phyloP scores from a whole-genome alignment of 2,113 vertebrate species.

The Etheostoma spectabile region DNA sequence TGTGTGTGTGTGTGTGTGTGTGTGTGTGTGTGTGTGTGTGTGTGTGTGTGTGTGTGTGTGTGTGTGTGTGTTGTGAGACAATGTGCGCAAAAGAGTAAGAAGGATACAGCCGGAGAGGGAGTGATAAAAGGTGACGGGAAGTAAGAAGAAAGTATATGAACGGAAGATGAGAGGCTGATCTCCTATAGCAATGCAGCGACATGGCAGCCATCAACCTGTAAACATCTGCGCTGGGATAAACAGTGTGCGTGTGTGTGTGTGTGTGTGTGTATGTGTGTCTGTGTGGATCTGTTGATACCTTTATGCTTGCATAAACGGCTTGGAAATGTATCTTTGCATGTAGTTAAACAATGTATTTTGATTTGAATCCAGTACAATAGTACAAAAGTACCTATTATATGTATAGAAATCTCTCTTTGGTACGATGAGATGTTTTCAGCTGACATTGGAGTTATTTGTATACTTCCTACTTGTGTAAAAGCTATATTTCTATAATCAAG shows the following conservation, averaged over 20 bases:
- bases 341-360: neutral
- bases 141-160: constrained; percentile 63
- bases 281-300: neutral
- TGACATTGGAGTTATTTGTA: constrained; percentile 13
- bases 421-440: constrained; percentile 10
- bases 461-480: constrained; percentile 10
- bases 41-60: constrained; percentile 9
- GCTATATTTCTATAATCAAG: constrained; percentile 44
- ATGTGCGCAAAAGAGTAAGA: constrained; percentile 23
- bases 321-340: neutral
- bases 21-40: constrained; percentile 6
- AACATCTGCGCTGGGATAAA: constrained; percentile 50
- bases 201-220: constrained; percentile 45
- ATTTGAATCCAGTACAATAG: neutral
- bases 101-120: constrained; percentile 20
- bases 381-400: neutral
- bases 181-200: constrained; percentile 44
- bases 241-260: constrained; percentile 14
- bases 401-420: constrained; percentile 1
- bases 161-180: constrained; percentile 62
- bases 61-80: constrained; percentile 3
- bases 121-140: constrained; percentile 47
- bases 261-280: constrained; percentile 9
- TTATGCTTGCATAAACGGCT: neutral
- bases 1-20: constrained; percentile 2